These are phyloP conservation scores for Mesembrinibis cayennensis DNA, from an alignment of 2,113 vertebrate species.

Conservation along the genomic window DNA sequence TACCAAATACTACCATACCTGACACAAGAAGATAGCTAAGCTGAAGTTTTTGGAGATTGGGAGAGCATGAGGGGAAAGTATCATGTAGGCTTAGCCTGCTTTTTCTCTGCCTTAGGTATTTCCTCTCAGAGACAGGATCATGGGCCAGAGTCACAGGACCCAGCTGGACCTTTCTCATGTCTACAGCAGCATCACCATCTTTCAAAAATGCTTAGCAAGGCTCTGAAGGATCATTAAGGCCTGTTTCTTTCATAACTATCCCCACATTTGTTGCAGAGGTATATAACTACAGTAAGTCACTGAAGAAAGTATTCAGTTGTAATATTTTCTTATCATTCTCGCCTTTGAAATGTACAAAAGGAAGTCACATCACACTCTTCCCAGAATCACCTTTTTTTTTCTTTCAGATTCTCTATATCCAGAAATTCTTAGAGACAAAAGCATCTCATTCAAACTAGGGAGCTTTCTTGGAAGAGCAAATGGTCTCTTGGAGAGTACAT, in stretches of 20 bases:
- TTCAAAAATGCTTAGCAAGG: neutral
- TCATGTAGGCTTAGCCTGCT: accelerated
- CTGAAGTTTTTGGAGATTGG: neutral
- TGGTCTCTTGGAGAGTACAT: neutral
- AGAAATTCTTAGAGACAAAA: neutral
- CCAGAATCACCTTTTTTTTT: neutral
- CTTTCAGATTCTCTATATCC: neutral
- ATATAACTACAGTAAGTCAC: neutral
- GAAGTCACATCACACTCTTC: neutral
- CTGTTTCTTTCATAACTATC: neutral
- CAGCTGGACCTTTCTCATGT: neutral
- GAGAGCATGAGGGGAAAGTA: neutral
- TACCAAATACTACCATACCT: neutral
- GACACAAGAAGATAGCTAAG: neutral
- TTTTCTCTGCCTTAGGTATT: neutral
- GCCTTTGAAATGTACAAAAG: neutral
- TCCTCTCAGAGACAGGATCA: neutral
- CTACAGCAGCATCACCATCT: neutral
- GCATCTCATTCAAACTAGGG: neutral
- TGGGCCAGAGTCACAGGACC: neutral
- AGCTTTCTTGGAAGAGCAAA: neutral
- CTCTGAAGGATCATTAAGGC: neutral
- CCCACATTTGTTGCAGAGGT: neutral
- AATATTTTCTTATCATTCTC: neutral
- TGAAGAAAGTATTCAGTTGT: neutral